phyloP scores from a whole-genome alignment of 2,888 invertebrate genomes.

The Drosophila anomalata region DNA sequence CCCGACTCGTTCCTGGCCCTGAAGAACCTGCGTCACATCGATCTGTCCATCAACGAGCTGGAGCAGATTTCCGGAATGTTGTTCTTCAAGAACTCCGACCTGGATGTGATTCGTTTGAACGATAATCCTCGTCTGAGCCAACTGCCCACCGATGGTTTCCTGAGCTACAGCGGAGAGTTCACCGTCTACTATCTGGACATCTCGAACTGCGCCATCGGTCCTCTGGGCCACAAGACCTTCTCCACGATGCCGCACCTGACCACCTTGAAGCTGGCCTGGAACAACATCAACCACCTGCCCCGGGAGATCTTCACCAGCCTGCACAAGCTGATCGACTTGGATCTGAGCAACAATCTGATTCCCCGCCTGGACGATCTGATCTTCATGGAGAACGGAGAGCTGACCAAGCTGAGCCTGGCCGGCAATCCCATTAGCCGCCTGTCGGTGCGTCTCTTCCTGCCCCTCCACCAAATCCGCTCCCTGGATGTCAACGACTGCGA shows the following conservation, averaged over 20 bases:
- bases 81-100: constrained; percentile 88
- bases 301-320: constrained; percentile 85
- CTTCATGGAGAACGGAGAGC: constrained; percentile 88
- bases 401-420: constrained; percentile 87
- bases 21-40: constrained; percentile 88
- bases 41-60: constrained; percentile 90
- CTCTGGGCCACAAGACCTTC: constrained; percentile 87
- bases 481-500: constrained; percentile 90
- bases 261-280: constrained; percentile 88
- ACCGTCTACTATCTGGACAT: constrained; percentile 89
- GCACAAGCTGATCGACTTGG: constrained; percentile 88
- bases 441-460: constrained; percentile 88
- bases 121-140: constrained; percentile 88
- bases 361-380: constrained; percentile 86
- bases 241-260: constrained; percentile 89
- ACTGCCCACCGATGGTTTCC: constrained; percentile 88
- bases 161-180: constrained; percentile 86
- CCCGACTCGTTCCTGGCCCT: constrained; percentile 88
- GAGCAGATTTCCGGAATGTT: constrained; percentile 88
- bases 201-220: constrained; percentile 89
- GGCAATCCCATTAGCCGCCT: constrained; percentile 89
- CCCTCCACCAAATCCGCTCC: constrained; percentile 86
- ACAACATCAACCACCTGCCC: constrained; percentile 86
- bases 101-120: constrained; percentile 89
- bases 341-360: constrained; percentile 89